phyloP scores from a whole-genome alignment of 1,140 invertebrate genomes.

The Heliconius congener region DNA sequence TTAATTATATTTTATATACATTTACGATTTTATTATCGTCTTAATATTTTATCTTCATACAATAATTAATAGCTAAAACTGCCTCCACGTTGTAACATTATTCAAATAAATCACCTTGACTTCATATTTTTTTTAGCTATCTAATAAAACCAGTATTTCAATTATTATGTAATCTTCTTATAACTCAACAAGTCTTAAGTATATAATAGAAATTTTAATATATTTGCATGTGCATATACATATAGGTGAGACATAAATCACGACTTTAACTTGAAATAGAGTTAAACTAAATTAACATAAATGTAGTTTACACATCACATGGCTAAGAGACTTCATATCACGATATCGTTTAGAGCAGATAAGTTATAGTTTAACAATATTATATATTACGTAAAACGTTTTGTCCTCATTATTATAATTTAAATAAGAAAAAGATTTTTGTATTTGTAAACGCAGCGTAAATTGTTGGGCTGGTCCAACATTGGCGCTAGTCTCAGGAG shows the following conservation, averaged over 20 bases:
- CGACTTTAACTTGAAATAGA: slow-evolving; percentile 15
- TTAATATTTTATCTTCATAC: not conserved
- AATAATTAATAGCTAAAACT: not conserved
- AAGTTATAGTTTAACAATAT: not conserved
- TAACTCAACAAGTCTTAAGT: not conserved
- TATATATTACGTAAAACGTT: not conserved
- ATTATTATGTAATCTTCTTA: not conserved
- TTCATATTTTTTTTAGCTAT: not conserved
- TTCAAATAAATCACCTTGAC: not conserved
- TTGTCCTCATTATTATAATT: not conserved
- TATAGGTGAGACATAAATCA: slow-evolving; percentile 1
- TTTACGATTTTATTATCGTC: not conserved
- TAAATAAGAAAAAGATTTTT: not conserved
- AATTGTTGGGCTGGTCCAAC: no score
- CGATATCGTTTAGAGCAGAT: not conserved
- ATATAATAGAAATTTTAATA: not conserved
- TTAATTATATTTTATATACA: not conserved
- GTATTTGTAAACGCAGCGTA: no score
- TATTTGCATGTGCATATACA: not conserved
- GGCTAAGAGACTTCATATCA: not conserved
- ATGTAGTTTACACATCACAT: slow-evolving; percentile 10
- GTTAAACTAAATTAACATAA: slow-evolving; percentile 22
- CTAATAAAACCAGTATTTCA: not conserved
- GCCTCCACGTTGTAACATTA: not conserved
- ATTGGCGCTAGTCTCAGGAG: no score